Evolutionary conservation across 2,113 vertebrate species (phyloP).

Genomic region (Oriolus oriolus): DNA sequence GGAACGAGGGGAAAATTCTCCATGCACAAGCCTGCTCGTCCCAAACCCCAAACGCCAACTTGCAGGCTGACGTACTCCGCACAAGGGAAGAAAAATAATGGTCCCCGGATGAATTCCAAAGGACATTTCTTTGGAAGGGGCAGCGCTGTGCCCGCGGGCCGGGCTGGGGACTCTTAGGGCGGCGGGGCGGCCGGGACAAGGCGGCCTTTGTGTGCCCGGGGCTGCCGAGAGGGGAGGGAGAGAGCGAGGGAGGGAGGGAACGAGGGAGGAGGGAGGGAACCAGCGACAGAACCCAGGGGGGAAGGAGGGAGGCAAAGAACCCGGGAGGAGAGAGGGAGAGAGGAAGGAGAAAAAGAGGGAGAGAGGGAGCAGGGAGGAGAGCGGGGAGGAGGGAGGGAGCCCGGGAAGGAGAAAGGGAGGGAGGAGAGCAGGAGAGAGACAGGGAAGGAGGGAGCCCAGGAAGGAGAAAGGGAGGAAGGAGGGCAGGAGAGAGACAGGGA

Average conservation of each 20-base stretch:
- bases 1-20: background rate
- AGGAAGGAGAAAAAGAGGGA: background rate
- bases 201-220: background rate
- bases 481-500: too few species aligned
- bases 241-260: too few species aligned
- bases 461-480: too few species aligned
- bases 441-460: background rate
- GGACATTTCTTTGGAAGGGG: background rate
- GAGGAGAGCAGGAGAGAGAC: background rate
- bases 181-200: background rate
- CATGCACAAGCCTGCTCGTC: background rate
- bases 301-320: background rate
- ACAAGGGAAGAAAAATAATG: background rate
- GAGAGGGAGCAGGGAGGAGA: background rate
- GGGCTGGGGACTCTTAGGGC: background rate
- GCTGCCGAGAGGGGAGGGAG: too few species aligned
- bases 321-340: too few species aligned
- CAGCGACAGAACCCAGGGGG: rapidly evolving
- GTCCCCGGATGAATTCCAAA: background rate
- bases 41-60: background rate
- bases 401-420: background rate
- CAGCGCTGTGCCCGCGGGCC: background rate
- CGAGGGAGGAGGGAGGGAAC: background rate
- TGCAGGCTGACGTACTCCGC: background rate
- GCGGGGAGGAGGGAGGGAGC: background rate